phyloP scores from a whole-genome alignment of 2,888 invertebrate species.

The Tanytarsus gracilentus region DNA sequence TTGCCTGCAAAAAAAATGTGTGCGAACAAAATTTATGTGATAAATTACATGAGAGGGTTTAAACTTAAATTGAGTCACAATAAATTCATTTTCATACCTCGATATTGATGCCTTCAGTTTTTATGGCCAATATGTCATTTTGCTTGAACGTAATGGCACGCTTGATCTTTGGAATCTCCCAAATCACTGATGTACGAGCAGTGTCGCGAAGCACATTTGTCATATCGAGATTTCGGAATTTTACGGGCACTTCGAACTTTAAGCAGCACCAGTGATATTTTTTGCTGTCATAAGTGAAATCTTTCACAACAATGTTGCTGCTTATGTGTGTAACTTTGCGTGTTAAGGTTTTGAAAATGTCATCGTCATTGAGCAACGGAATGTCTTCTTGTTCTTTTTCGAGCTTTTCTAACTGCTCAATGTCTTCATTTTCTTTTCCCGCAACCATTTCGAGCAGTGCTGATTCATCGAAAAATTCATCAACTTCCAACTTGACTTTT shows the following conservation, averaged over 20 bases:
- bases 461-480: conserved; percentile 25
- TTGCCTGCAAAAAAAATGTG: conserved; percentile 51
- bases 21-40: no score
- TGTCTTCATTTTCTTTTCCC: conserved; percentile 33
- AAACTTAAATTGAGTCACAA: background rate
- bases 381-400: conserved; percentile 31
- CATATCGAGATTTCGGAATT: conserved; percentile 61
- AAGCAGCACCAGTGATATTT: conserved; percentile 78
- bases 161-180: conserved; percentile 70
- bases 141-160: conserved; percentile 73
- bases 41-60: background rate
- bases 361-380: conserved; percentile 36
- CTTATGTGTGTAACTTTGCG: conserved; percentile 29
- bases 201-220: conserved; percentile 62
- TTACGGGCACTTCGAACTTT: conserved; percentile 58
- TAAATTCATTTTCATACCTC: conserved; percentile 43
- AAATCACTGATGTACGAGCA: conserved; percentile 63
- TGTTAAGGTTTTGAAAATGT: conserved; percentile 36
- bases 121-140: conserved; percentile 56
- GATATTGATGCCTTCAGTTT: conserved; percentile 94
- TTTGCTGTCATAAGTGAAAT: conserved; percentile 67
- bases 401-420: conserved; percentile 30
- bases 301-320: conserved; percentile 39
- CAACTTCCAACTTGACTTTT: conserved; percentile 34
- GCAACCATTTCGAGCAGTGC: conserved; percentile 33